Evolutionary conservation across 2,113 vertebrate genomes (phyloP).

Genomic region (Hippocampus mohnikei): DNA sequence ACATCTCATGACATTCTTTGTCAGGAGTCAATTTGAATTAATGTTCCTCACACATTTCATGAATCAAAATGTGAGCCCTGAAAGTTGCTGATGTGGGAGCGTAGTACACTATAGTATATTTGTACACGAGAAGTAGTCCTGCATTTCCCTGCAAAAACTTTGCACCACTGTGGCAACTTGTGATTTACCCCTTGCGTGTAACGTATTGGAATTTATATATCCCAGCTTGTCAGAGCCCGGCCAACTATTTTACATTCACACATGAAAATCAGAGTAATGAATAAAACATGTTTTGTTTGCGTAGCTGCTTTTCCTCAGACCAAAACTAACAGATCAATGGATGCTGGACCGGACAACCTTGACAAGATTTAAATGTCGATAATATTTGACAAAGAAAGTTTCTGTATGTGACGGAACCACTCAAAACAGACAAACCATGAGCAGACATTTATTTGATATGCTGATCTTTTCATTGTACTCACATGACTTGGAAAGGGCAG

Average conservation of each 20-base stretch:
- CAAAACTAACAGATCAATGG: neutral
- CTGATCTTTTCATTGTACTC: conserved; percentile 62
- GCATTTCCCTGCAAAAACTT: neutral
- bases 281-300: neutral
- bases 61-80: neutral
- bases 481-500: conserved; percentile 97
- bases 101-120: neutral
- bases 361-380: neutral
- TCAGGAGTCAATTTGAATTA: neutral
- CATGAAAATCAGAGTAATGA: conserved; percentile 5
- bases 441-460: conserved; percentile 1
- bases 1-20: neutral
- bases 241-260: neutral
- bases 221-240: neutral
- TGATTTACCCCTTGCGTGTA: neutral
- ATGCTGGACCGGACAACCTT: neutral
- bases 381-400: neutral
- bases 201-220: neutral
- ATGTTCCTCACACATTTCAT: neutral
- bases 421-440: conserved; percentile 8
- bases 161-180: neutral
- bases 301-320: neutral
- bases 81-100: neutral
- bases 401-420: neutral
- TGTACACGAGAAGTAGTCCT: neutral